A percentile compares a stretch with the other conserved stretches of the same genome.
Evolutionary conservation across 2,797 vertebrate genomes (phyloP).

Genomic region (Typhlichthys subterraneus): DNA sequence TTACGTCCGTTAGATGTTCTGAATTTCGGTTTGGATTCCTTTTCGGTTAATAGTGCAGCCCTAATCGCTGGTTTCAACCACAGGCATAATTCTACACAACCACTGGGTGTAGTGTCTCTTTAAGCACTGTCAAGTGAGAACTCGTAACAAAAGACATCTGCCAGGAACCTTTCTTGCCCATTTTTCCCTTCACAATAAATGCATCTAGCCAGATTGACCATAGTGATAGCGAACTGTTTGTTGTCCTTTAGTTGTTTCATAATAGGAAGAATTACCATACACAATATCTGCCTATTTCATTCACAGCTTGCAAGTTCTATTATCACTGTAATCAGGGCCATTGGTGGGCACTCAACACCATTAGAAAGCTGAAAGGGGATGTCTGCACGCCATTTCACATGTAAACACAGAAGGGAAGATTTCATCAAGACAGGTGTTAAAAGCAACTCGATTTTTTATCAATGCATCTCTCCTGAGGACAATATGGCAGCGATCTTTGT

Average conservation of each 20-base stretch:
- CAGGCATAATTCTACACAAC: too few species aligned
- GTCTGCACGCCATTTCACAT: too few species aligned
- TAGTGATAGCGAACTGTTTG: conserved; percentile 33
- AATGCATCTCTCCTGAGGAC: conserved; percentile 9
- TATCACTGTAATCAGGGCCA: neutral
- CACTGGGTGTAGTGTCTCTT: too few species aligned
- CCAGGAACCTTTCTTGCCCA: conserved; percentile 51
- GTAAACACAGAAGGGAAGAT: too few species aligned
- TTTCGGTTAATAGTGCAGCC: too few species aligned
- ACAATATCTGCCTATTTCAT: conserved; percentile 17
- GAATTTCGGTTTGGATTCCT: too few species aligned
- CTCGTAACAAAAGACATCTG: conserved; percentile 61
- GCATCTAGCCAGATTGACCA: conserved; percentile 37
- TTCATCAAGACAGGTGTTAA: conserved; percentile 7
- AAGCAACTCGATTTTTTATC: conserved; percentile 19
- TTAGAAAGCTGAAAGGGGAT: neutral
- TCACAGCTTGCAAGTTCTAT: conserved; percentile 26
- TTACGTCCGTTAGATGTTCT: too few species aligned
- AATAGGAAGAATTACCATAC: neutral
- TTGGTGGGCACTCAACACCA: neutral
- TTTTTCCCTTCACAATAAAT: conserved; percentile 40
- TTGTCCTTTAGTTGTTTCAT: conserved; percentile 31
- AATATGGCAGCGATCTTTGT: too few species aligned
- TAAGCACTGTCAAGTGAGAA: conserved; percentile 40
- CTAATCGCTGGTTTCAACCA: too few species aligned